Evolutionary conservation across 2,113 vertebrate species (phyloP).

Genomic region (Xenopus tropicalis): UCB_Xtro_10.0 CM004448.2:46328001-46328500

Average conservation of each 20-base stretch:
- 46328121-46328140: conserved; percentile 1
- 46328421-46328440: no score
- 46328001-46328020: background rate
- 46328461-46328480: no score
- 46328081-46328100: no score
- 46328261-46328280: background rate
- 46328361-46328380: background rate
- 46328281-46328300: background rate
- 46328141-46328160: conserved; percentile 1
- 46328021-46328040: background rate
- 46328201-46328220: background rate
- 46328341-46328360: background rate
- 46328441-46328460: no score
- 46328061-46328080: no score
- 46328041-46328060: background rate
- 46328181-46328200: background rate
- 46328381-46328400: no score
- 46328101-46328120: background rate
- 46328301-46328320: conserved; percentile 10
- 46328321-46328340: background rate
- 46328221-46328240: background rate
- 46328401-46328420: no score
- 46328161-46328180: conserved; percentile 11
- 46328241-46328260: background rate
- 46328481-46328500: no score